A percentile compares a stretch with the other conserved stretches of the same genome.
Evolutionary conservation across 2,888 invertebrate genomes (phyloP).

Genomic region (Lobophora halterata): DNA sequence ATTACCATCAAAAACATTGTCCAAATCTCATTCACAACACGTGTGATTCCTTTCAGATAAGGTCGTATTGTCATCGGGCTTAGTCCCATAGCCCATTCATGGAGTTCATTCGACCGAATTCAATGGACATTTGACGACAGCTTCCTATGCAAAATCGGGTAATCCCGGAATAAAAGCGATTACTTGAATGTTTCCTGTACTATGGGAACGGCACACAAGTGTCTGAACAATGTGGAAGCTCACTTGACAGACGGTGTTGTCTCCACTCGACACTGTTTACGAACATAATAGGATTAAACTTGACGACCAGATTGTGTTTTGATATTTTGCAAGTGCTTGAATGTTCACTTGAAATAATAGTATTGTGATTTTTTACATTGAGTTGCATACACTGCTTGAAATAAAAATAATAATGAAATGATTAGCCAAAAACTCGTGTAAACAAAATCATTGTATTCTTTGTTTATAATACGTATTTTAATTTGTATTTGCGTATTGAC

Average conservation of each 20-base stretch:
- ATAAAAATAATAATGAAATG: slow-evolving; percentile 1
- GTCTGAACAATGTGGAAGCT: slow-evolving; percentile 59
- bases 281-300: slow-evolving; percentile 72
- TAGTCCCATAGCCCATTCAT: slow-evolving; percentile 52
- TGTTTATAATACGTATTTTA: too few species aligned
- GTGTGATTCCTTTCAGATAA: slow-evolving; percentile 63
- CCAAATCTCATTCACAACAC: slow-evolving; percentile 65
- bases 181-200: slow-evolving; percentile 68
- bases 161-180: slow-evolving; percentile 75
- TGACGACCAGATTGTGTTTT: slow-evolving; percentile 56
- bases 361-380: slow-evolving; percentile 22
- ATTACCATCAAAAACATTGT: slow-evolving; percentile 58
- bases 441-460: too few species aligned
- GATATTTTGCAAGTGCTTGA: slow-evolving; percentile 47
- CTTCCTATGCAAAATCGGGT: slow-evolving; percentile 77
- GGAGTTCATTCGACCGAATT: slow-evolving; percentile 47
- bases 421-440: too few species aligned
- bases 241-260: slow-evolving; percentile 67
- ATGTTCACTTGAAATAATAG: slow-evolving; percentile 36
- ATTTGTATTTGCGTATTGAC: background rate
- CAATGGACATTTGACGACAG: slow-evolving; percentile 68
- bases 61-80: slow-evolving; percentile 56
- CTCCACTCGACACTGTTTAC: slow-evolving; percentile 62
- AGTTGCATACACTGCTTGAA: background rate
- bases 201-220: slow-evolving; percentile 39